Evolutionary conservation across 2,113 vertebrate genomes (phyloP), one percentile per base, ranked within the genome.

Genomic region (Myocastor coypus): DNA sequence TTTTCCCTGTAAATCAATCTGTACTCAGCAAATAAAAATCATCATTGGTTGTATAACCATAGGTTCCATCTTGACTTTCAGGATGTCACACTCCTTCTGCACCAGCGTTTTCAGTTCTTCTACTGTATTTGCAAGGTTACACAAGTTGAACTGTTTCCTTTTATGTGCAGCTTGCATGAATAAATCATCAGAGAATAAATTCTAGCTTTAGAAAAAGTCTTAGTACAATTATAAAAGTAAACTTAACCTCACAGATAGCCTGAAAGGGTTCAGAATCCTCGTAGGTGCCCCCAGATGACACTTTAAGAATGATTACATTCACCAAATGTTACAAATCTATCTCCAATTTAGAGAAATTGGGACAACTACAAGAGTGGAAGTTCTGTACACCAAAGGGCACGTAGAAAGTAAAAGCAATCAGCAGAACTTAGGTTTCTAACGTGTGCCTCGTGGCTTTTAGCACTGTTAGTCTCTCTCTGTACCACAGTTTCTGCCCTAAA

Each of bases 151-250:
- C 98, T 98, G 98, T 99, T 98, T 98, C 98, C 97, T 98, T 99
- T 98, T 98, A 97, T 99, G 99, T 99, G 99, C 98, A 99, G 98
- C 99, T 99, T 99, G 99, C 99, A 99, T 99, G 99, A 99, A 98
- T 98, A 99, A 99, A 98, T 99, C 99, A 99, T 99, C 99, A 98
- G 99, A 99, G 99, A 99, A 99, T 99, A 99, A 98, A 98, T 99
- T 98, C 98, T 98, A 99, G 99, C 98, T 99, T 99, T 99, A 98
- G 52, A 13, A 77, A 46, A 46, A 42, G 26, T 50, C 20, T 37
- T 89, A 40, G 22, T 37, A 22, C 16, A 66, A 73, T 42, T 91
- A 66, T 37, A 13, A 83, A 93, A 91, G 77, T 57, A 50, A 17
- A 34, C 91, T 64, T 69, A 75, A 78, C n/a, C 59, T 87, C 55